Evolutionary conservation across 1,140 invertebrate genomes (phyloP).

Genomic region (Drusus annulatus): DNA sequence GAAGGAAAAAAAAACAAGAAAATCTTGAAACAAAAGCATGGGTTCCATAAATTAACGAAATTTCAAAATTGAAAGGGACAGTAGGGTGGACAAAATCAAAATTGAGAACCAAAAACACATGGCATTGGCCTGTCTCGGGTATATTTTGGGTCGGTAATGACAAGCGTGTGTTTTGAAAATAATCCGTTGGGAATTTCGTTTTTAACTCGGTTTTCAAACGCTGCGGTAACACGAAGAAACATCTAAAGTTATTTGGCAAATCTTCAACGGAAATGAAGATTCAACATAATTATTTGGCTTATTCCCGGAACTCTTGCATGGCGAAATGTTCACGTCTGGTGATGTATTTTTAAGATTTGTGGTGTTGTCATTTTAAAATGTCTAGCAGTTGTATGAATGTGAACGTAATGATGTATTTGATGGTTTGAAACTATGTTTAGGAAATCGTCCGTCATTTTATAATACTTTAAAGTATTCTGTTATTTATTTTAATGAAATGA

Average conservation of each 20-base stretch:
- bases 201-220: background rate
- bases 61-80: background rate
- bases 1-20: background rate
- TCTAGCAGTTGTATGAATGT: no score
- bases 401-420: no score
- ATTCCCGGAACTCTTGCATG: background rate
- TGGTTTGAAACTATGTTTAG: no score
- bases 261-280: constrained; percentile 19
- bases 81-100: background rate
- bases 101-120: background rate
- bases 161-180: background rate
- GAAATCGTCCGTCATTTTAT: no score
- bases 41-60: background rate
- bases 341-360: no score
- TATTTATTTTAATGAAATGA: no score
- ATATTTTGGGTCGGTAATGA: constrained; percentile 11
- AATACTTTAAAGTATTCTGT: no score
- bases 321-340: no score
- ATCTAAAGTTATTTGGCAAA: constrained; percentile 18
- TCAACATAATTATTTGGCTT: background rate
- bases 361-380: no score
- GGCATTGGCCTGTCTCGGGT: background rate
- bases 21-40: constrained; percentile 1
- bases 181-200: constrained; percentile 14
- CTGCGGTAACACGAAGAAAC: background rate